These are phyloP conservation scores for Aphyosemion australe DNA, from an alignment of 2,113 vertebrate species.

Conservation along the genomic window DNA sequence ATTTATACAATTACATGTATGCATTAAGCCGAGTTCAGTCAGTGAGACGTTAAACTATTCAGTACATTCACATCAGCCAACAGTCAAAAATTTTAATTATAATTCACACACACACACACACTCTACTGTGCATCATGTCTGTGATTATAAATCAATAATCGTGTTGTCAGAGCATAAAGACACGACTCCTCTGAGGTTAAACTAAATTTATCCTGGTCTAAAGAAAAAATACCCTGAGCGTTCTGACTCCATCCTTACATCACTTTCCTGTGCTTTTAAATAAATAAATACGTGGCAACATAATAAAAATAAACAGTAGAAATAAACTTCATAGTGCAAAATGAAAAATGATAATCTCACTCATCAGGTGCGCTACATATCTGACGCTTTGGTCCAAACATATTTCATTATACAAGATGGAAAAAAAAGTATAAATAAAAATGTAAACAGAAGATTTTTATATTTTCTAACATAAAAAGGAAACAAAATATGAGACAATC, in stretches of 20 bases:
- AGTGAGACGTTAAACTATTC: conserved; percentile 13
- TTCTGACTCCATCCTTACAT: background rate
- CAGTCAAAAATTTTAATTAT: background rate
- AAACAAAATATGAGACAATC: conserved; percentile 33
- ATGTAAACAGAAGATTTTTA: conserved; percentile 60
- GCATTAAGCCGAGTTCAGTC: conserved; percentile 18
- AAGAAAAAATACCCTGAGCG: conserved; percentile 1
- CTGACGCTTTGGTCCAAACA: conserved; percentile 14
- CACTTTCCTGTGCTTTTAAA: conserved; percentile 4
- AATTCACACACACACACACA: background rate
- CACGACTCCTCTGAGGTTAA: too few relatives aligned
- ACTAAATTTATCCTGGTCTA: too few relatives aligned
- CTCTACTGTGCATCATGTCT: conserved; percentile 2
- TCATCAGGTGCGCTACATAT: background rate
- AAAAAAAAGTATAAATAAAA: conserved; percentile 10
- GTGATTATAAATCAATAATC: background rate
- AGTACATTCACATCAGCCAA: conserved; percentile 14
- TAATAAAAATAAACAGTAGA: conserved; percentile 26
- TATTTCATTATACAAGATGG: too few relatives aligned
- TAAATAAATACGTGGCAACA: background rate
- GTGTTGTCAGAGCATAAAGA: too few relatives aligned
- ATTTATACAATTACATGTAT: conserved; percentile 7
- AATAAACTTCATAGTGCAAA: conserved; percentile 35
- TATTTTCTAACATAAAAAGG: conserved; percentile 7
- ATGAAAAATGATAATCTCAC: conserved; percentile 5